Evolutionary conservation across 1,140 invertebrate genomes (phyloP).

Genomic region (Rhagoletis zephyria): DNA sequence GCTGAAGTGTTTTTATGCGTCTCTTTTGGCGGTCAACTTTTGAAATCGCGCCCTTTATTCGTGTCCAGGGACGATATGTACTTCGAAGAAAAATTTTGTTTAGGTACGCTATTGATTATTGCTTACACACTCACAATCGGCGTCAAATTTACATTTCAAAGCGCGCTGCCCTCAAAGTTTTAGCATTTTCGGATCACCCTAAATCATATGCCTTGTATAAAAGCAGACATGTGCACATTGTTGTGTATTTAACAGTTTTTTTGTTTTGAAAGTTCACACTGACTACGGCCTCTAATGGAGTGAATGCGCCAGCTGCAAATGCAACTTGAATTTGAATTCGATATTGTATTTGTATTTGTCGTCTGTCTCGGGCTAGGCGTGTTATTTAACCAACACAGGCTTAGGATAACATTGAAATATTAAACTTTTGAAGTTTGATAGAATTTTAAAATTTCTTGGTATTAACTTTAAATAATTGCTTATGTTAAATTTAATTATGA

Average conservation of each 20-base stretch:
- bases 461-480: background rate
- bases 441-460: background rate
- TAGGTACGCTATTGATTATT: too few species aligned
- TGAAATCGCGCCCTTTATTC: too few species aligned
- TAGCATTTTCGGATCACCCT: too few species aligned
- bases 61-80: too few species aligned
- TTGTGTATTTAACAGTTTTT: background rate
- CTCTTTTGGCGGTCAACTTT: too few species aligned
- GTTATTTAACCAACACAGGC: conserved; percentile 27
- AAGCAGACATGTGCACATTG: background rate
- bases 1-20: too few species aligned
- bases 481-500: background rate
- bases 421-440: background rate
- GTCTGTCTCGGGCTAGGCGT: conserved; percentile 1
- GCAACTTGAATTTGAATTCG: background rate
- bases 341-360: conserved; percentile 18
- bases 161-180: too few species aligned
- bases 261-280: background rate
- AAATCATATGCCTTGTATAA: too few species aligned
- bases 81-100: too few species aligned
- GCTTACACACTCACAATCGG: too few species aligned
- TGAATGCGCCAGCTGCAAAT: background rate
- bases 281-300: background rate
- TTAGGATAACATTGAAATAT: background rate
- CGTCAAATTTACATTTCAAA: too few species aligned